Evolutionary conservation across 2,797 vertebrate genomes (phyloP), one percentile per base, ranked within the genome.

Genomic region (Cichlasoma orientale): DNA sequence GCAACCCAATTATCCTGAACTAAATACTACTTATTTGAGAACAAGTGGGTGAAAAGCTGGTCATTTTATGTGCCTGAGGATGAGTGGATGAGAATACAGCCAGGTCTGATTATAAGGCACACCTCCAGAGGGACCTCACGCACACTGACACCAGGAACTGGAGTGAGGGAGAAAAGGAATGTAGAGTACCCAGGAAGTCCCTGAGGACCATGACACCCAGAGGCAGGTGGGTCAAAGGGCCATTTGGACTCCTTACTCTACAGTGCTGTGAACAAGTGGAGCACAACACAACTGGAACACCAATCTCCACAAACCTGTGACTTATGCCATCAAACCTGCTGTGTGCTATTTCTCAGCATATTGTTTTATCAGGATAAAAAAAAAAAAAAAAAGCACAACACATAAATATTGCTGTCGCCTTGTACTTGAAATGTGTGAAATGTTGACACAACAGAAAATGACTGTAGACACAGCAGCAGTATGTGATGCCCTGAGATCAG

Each of bases 121-220:
- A 31, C 27, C 27, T 31, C 31, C 31, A 31, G 5, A 31, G 31
- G 31, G 31, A 31, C 27, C 56, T 57, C 27, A 11, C 18, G 29
- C 16, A 57, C 56, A 57, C 18, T 31, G 27, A 57, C 56, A 31
- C 5, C 56, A 57, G 56, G 31, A 33, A 57, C 1, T 1, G 6
- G 18, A 19, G 9, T 6, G 56, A 31, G 19, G 10, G 56, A 7
- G 2, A 7, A 13, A 25, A 55, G 54, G 23, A 0, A 55, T 12
- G 12, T 12, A 3, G 38, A 4, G 10, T 3, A 38, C 31, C 7
- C 1, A 38, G 38, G 38, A 38, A 55, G 53, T 27, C 16, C 27
- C 16, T 0, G 56, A 8, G 56, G 27, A 31, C 56, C 16, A 29
- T 0, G 2, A 0, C 56, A 29, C 9, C 8, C 7, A 29, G 25